A percentile compares a stretch with the other conserved stretches of the same genome.
These are phyloP conservation scores for Eulithis prunata DNA, from an alignment of 2,888 invertebrate genomes.

Conservation along the genomic window DNA sequence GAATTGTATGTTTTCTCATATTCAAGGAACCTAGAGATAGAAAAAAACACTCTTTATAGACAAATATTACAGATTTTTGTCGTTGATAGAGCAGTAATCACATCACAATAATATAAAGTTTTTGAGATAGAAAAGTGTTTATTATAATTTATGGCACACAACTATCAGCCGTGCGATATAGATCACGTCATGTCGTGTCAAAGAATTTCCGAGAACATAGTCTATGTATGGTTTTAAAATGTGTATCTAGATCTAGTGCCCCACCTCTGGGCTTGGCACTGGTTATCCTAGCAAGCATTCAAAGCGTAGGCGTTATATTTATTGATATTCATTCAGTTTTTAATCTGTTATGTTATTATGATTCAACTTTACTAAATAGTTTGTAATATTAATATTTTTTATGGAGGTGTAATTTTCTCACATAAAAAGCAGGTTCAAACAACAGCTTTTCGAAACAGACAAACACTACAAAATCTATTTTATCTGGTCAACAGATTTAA, in stretches of 20 bases:
- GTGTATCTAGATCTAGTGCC: conserved; percentile 22
- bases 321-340: conserved; percentile 4
- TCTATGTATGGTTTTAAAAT: conserved; percentile 14
- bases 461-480: too few species aligned
- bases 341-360: not conserved
- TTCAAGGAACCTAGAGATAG: too few species aligned
- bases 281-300: conserved; percentile 15
- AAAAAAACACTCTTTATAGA: too few species aligned
- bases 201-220: conserved; percentile 20
- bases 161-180: not conserved
- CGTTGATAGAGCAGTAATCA: too few species aligned
- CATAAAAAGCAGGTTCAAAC: too few species aligned
- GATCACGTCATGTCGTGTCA: not conserved
- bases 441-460: too few species aligned
- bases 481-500: not conserved
- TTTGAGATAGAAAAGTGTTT: too few species aligned
- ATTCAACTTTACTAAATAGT: not conserved
- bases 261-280: conserved; percentile 26
- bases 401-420: not conserved
- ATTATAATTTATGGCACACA: not conserved
- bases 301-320: conserved; percentile 13
- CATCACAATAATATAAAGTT: not conserved
- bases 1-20: too few species aligned
- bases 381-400: not conserved
- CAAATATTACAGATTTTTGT: too few species aligned